Percentiles rank a stretch among this genome's conserved stretches.
phyloP scores from a whole-genome alignment of 2,888 invertebrate genomes.

The Pterobdella sp. region DNA sequence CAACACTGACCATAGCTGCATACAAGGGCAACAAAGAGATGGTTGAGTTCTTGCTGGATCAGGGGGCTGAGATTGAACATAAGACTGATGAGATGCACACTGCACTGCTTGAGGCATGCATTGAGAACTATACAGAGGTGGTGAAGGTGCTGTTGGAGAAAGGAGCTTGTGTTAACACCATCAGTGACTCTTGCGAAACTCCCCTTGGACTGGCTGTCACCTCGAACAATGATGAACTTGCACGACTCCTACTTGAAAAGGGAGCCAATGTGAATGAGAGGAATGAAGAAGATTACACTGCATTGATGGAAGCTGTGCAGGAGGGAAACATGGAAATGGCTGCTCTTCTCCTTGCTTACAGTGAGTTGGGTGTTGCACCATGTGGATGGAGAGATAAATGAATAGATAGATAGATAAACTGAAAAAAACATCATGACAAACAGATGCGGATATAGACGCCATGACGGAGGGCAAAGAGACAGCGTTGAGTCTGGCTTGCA shows the following conservation, averaged over 20 bases:
- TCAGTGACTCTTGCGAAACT: constrained; percentile 96
- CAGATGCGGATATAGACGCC: constrained; percentile 87
- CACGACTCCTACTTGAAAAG: constrained; percentile 83
- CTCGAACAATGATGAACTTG: constrained; percentile 94
- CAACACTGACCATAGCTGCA: constrained; percentile 85
- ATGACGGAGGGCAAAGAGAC: constrained; percentile 98
- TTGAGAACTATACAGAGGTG: constrained; percentile 98
- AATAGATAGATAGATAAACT: too few species aligned
- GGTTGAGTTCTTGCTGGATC: constrained; percentile 86
- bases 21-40: constrained; percentile 86
- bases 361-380: constrained; percentile 51
- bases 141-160: constrained; percentile 85
- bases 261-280: constrained; percentile 98
- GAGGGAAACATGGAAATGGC: constrained; percentile 94
- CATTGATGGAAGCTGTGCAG: constrained; percentile 95
- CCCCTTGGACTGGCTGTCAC: constrained; percentile 95
- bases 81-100: constrained; percentile 99
- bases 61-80: constrained; percentile 92
- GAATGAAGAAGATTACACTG: constrained; percentile 98
- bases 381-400: too few species aligned
- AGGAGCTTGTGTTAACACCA: constrained; percentile 98
- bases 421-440: too few species aligned
- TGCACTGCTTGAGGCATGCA: constrained; percentile 97
- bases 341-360: constrained; percentile 85
- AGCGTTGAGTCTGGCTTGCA: constrained; percentile 91